phyloP scores from a whole-genome alignment of 1,140 invertebrate genomes.

The Aphis craccivora region DNA sequence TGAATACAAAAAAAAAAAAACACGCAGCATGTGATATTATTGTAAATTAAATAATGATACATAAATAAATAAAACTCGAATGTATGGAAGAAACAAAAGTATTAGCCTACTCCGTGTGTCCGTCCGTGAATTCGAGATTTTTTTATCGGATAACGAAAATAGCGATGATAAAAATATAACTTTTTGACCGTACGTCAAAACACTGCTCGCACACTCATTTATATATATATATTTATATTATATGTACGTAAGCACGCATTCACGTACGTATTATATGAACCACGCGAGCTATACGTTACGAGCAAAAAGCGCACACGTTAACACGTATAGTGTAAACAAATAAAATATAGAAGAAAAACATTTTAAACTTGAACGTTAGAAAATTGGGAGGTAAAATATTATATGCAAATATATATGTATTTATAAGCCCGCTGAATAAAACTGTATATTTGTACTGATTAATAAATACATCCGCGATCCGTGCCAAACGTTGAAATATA shows the following conservation, averaged over 20 bases:
- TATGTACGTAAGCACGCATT: not conserved
- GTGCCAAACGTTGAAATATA: not conserved
- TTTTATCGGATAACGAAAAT: constrained; percentile 41
- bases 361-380: not conserved
- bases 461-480: not conserved
- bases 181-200: constrained; percentile 42
- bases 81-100: not conserved
- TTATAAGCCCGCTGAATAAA: not conserved
- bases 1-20: constrained; percentile 18
- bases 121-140: not conserved
- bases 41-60: constrained; percentile 12
- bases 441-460: not conserved
- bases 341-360: not conserved
- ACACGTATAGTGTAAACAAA: not conserved
- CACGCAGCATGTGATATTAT: not conserved
- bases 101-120: not conserved
- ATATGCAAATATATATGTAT: not conserved
- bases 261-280: not conserved
- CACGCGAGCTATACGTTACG: not conserved
- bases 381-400: constrained; percentile 17
- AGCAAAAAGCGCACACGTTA: not conserved
- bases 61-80: not conserved
- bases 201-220: not conserved
- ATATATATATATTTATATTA: not conserved
- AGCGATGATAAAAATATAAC: constrained; percentile 38